Evolutionary conservation across 2,888 invertebrate species (phyloP).

Genomic region (Itoplectis maculator): DNA sequence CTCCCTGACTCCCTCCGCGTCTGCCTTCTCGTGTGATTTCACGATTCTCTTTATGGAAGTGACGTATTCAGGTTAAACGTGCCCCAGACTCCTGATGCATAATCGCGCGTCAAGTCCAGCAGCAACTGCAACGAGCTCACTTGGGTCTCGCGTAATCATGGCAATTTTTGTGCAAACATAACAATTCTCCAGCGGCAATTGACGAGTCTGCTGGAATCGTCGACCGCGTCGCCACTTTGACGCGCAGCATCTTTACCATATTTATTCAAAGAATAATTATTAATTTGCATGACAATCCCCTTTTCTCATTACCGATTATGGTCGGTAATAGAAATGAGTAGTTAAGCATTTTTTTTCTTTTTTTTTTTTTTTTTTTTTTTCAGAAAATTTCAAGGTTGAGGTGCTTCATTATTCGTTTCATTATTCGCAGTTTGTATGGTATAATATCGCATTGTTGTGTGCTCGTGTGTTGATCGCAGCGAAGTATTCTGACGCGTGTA

Average conservation of each 20-base stretch:
- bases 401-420: conserved; percentile 28
- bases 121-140: not conserved
- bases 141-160: conserved; percentile 70
- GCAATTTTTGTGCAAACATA: conserved; percentile 67
- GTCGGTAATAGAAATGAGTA: conserved; percentile 12
- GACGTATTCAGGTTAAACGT: conserved; percentile 76
- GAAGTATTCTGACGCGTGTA: conserved; percentile 35
- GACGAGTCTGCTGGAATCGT: conserved; percentile 20
- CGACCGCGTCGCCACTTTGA: not conserved
- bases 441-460: conserved; percentile 45
- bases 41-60: conserved; percentile 72
- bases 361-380: conserved; percentile 40
- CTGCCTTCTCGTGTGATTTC: conserved; percentile 67
- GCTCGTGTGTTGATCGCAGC: conserved; percentile 39
- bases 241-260: not conserved
- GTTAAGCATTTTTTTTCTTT: conserved; percentile 29
- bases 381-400: conserved; percentile 48
- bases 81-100: conserved; percentile 66
- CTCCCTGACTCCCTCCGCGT: conserved; percentile 10
- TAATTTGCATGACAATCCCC: conserved; percentile 23
- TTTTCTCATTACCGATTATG: conserved; percentile 27
- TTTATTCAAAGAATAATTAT: not conserved
- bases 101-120: conserved; percentile 58
- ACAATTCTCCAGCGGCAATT: conserved; percentile 36
- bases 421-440: conserved; percentile 22